Conservation (phyloP, 2,113 vertebrate genomes). For the Aramus guarauna region DNA sequence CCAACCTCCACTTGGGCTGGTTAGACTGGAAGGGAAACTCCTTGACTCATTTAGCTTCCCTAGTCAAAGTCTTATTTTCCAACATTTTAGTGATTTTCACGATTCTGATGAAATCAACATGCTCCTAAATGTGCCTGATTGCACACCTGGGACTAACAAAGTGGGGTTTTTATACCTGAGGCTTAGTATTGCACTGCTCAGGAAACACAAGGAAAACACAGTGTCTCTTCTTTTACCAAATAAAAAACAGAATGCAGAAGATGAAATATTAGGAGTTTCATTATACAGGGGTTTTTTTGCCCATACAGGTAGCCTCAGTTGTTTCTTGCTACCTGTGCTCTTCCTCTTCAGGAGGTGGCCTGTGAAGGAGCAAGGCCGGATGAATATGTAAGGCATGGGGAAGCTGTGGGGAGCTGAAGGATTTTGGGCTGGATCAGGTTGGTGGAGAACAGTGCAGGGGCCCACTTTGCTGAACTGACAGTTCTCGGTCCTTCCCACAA, state of each 20-base stretch:
- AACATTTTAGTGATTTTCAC: background rate
- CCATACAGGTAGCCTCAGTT: background rate
- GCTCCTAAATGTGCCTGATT: background rate
- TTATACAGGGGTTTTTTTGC: background rate
- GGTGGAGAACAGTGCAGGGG: background rate
- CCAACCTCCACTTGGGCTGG: background rate
- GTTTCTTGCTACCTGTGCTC: background rate
- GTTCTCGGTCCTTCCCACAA: background rate
- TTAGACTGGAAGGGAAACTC: background rate
- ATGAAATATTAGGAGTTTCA: background rate
- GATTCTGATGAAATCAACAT: background rate
- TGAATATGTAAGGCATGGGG: background rate
- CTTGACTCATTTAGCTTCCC: background rate
- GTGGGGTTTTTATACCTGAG: fast-evolving
- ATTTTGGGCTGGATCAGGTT: background rate
- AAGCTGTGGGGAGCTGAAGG: background rate
- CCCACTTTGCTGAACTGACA: background rate
- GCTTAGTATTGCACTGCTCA: background rate
- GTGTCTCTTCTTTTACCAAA: background rate
- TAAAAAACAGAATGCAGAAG: background rate
- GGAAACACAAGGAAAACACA: background rate
- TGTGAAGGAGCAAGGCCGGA: background rate
- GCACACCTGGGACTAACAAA: background rate
- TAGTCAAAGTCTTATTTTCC: background rate
- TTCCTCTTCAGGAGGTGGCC: background rate